phyloP scores from a whole-genome alignment of 2,113 vertebrate species.

The Copsychus sechellarum region DNA sequence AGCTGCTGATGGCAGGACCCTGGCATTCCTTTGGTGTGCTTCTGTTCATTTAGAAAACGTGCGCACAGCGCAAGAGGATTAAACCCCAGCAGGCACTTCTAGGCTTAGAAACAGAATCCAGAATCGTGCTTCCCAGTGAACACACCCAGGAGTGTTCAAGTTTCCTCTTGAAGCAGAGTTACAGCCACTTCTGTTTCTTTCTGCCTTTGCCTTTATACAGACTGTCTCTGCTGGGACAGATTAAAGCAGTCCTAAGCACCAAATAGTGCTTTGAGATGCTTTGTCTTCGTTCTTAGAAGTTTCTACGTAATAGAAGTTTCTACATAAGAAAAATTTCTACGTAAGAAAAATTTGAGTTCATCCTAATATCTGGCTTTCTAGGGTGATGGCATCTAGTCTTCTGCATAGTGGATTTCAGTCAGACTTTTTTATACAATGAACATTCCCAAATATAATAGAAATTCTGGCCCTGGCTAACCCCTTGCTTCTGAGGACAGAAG shows the following conservation, averaged over 20 bases:
- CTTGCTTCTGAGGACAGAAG: neutral
- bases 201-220: neutral
- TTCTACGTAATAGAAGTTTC: neutral
- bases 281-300: neutral
- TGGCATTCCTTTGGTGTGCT: neutral
- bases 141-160: neutral
- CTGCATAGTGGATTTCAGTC: neutral
- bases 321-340: neutral
- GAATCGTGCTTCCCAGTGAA: neutral
- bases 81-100: neutral
- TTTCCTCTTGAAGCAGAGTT: neutral
- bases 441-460: neutral
- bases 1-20: neutral
- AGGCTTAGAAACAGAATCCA: neutral
- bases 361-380: neutral
- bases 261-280: neutral
- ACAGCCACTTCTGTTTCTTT: neutral
- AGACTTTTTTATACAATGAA: neutral
- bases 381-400: neutral
- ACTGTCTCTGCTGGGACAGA: neutral
- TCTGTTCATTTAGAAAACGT: neutral
- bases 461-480: neutral
- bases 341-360: neutral
- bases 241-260: neutral
- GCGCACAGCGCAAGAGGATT: fast-evolving